Evolutionary conservation across 92 coral and sea anemone species (phyloP).

Genomic region (Porites lobata): DNA sequence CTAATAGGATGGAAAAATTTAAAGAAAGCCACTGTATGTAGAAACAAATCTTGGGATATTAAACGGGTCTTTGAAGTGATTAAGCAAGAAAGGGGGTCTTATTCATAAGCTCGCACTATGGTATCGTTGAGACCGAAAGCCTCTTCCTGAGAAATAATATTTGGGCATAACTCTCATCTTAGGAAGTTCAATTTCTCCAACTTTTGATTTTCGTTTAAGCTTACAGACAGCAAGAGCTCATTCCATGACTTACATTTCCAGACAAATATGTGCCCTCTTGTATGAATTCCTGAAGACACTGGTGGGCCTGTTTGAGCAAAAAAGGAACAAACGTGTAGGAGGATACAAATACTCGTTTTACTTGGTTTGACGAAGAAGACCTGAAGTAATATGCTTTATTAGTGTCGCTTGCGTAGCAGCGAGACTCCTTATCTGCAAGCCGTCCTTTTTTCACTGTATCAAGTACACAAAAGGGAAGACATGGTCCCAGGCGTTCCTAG

Average conservation of each 20-base stretch:
- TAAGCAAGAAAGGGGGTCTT: neutral
- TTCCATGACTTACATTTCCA: constrained; percentile 36
- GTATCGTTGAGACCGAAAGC: neutral
- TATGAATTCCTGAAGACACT: constrained; percentile 40
- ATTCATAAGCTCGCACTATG: neutral
- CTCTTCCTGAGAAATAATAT: neutral
- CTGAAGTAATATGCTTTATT: too few species aligned
- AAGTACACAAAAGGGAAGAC: too few species aligned
- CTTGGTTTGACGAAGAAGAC: neutral
- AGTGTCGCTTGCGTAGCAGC: too few species aligned
- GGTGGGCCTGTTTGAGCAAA: constrained; percentile 36
- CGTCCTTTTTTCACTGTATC: too few species aligned
- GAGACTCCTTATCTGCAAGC: too few species aligned
- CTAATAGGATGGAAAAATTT: too few species aligned
- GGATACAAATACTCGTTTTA: neutral
- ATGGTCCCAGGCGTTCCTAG: too few species aligned
- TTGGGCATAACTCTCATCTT: too few species aligned
- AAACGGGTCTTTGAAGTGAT: neutral
- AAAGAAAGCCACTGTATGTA: neutral
- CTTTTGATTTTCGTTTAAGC: too few species aligned
- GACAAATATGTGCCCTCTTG: constrained; percentile 39
- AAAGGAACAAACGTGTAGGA: neutral
- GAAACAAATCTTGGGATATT: too few species aligned
- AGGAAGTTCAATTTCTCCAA: neutral
- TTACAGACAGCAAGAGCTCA: neutral